Percentiles rank a stretch among this genome's conserved stretches.
Evolutionary conservation across 2,113 vertebrate genomes (phyloP).

Genomic region (Gnathonemus echidnorhynchus): DNA sequence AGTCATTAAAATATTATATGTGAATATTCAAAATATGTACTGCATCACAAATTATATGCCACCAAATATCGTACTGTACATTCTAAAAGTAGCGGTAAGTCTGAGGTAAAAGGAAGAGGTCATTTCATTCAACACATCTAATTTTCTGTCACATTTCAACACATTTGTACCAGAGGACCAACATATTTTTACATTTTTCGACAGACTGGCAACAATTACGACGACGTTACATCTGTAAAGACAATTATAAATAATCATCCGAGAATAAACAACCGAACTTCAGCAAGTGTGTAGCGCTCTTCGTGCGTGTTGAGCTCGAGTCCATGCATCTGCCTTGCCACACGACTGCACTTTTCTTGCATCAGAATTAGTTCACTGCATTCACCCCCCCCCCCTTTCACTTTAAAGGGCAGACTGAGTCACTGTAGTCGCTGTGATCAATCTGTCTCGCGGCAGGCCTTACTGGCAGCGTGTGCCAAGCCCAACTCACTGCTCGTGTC

Average conservation of each 20-base stretch:
- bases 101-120: neutral
- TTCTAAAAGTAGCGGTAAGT: neutral
- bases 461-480: neutral
- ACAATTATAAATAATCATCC: neutral
- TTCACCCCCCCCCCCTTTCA: neutral
- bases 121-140: neutral
- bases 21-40: neutral
- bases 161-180: neutral
- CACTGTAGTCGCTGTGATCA: conserved; percentile 1
- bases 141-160: neutral
- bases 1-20: neutral
- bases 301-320: neutral
- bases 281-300: neutral
- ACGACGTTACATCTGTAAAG: neutral
- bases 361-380: conserved; percentile 7
- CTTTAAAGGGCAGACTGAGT: conserved; percentile 6
- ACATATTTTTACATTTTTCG: neutral
- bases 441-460: conserved; percentile 11
- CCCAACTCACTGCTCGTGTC: neutral
- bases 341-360: neutral
- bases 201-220: neutral
- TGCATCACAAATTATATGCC: neutral
- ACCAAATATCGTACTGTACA: neutral
- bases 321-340: neutral
- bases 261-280: neutral